Evolutionary conservation across 1,140 invertebrate species (phyloP).

Genomic region (Pseudomyrmex pallidus): DNA sequence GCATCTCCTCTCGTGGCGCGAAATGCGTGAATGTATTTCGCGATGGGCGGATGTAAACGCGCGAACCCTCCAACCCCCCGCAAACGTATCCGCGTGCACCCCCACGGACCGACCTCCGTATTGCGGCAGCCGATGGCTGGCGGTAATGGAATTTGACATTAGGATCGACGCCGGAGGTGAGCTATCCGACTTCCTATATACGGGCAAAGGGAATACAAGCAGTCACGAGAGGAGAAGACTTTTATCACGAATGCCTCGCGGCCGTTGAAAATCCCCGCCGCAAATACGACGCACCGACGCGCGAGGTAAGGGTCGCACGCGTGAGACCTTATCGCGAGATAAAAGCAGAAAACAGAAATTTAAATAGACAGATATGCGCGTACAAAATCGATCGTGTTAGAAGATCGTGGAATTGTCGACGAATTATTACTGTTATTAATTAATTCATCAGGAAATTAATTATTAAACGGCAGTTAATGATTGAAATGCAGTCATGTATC

Average conservation of each 20-base stretch:
- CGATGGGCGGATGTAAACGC: slow-evolving; percentile 27
- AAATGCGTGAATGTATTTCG: slow-evolving; percentile 26
- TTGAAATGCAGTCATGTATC: too few species aligned
- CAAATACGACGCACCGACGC: slow-evolving; percentile 8
- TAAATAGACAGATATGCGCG: neutral
- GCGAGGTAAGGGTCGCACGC: neutral
- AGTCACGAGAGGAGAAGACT: neutral
- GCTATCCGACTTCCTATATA: neutral
- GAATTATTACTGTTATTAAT: too few species aligned
- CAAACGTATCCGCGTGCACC: slow-evolving; percentile 22
- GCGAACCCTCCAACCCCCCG: slow-evolving; percentile 17
- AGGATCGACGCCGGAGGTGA: slow-evolving; percentile 69
- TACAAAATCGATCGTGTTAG: neutral
- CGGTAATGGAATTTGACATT: slow-evolving; percentile 77
- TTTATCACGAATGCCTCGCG: slow-evolving; percentile 51
- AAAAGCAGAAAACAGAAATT: neutral
- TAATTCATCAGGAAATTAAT: too few species aligned
- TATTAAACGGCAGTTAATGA: too few species aligned
- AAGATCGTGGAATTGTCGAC: too few species aligned
- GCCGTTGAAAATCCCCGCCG: slow-evolving; percentile 37
- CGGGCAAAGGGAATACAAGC: slow-evolving; percentile 3
- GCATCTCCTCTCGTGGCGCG: slow-evolving; percentile 3
- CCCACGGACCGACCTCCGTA: neutral
- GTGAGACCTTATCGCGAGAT: neutral
- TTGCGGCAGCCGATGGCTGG: neutral